Evolutionary conservation across 2,888 invertebrate species (phyloP), one percentile per base, ranked within the genome.

Genomic region (Lepidocyrtinus sp.): DNA sequence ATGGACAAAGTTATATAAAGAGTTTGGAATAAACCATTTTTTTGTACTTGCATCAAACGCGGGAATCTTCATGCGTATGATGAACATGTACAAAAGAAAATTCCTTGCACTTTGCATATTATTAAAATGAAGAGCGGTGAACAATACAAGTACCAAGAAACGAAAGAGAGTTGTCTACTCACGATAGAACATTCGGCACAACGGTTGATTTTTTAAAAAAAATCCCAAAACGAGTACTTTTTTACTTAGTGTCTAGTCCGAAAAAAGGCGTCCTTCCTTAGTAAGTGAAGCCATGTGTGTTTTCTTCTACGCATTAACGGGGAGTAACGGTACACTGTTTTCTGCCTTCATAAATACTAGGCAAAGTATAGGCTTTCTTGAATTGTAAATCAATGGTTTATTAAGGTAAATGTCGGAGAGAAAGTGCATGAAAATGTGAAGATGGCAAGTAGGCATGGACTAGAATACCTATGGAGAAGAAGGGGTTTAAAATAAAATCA

Each of bases 301-400:
- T n/a, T n/a, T n/a, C n/a, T n/a, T n/a, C n/a, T n/a, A 59, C 59
- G 59, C 22, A 59, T 59, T 59, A 21, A 59, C 2, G 12, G 59
- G 21, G 3, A 21, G 19, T 22, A 5, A 55, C 59, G 7, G 21
- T 1, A 59, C 21, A 5, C 21, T 9, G 22, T 22, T 59, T 36
- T 5, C 36, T 36, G 5, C 50, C 59, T n/a, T 59, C 59, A 26
- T 26, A 17, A 22, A n/a, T 22, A 12, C 19, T 24, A 68, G 22
- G 25, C 26, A 21, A 22, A 19, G 70, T 59, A 46, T n/a, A 22
- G 19, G 21, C 24, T 21, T 46, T 46, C 19, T 24, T 77, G 77
- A 77, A 71, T 71, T 77, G 77, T 67, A 77, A 77, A 77, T 77
- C 77, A 77, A 71, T 77, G 71, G 67, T 22, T 69, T 77, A 61